phyloP scores from a whole-genome alignment of 2,113 vertebrate genomes.

The Elachura formosa region DNA sequence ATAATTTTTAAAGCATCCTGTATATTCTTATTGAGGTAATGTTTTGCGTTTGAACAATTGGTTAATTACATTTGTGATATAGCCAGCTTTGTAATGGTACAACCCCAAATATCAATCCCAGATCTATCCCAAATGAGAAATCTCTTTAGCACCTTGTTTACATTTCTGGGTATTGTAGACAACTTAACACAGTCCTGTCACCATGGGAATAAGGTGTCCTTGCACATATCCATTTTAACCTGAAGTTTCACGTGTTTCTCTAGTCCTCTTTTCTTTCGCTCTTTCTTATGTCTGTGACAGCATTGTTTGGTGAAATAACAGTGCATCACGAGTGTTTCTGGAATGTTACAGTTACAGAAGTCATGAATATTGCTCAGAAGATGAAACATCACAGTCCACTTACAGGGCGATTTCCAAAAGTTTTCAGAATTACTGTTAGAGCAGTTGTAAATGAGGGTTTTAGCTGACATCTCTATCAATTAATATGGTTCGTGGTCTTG shows the following conservation, averaged over 20 bases:
- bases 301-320: neutral
- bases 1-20: neutral
- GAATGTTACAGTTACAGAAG: neutral
- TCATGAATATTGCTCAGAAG: neutral
- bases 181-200: neutral
- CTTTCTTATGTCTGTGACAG: neutral
- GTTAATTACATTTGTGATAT: neutral
- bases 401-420: slow-evolving; percentile 30
- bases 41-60: neutral
- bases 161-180: neutral
- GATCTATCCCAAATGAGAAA: too few species aligned
- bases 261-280: neutral
- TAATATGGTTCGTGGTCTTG: neutral
- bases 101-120: neutral
- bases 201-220: neutral
- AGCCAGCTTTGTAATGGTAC: neutral
- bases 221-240: neutral
- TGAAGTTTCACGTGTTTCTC: neutral
- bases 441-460: neutral
- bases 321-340: neutral
- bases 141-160: neutral
- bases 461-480: neutral
- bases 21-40: neutral
- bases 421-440: slow-evolving; percentile 31
- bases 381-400: slow-evolving; percentile 37